These are phyloP conservation scores for Steinernema hermaphroditum DNA, from an alignment of 2,888 invertebrate genomes.

Conservation along the genomic window DNA sequence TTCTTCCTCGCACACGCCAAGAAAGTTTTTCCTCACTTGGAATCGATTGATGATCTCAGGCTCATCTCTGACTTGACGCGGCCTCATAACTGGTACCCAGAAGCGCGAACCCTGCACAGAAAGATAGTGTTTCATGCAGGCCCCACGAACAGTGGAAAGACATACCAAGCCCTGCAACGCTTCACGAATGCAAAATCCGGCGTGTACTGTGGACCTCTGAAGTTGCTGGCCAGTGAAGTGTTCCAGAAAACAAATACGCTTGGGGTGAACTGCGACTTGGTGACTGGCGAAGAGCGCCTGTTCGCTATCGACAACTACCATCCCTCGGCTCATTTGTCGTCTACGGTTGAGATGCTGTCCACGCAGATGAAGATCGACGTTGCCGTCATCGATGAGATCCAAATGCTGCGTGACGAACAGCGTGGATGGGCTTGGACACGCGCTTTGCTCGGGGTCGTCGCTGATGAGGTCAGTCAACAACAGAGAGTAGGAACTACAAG, in stretches of 20 bases:
- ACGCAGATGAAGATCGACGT: slow-evolving; percentile 71
- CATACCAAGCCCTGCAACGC: slow-evolving; percentile 88
- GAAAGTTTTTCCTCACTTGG: slow-evolving; percentile 88
- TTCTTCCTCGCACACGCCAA: slow-evolving; percentile 88
- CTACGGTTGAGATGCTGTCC: slow-evolving; percentile 97
- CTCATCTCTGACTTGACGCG: slow-evolving; percentile 90
- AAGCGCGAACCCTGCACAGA: slow-evolving; percentile 82
- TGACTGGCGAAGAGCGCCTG: slow-evolving; percentile 76
- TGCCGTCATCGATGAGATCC: slow-evolving; percentile 97
- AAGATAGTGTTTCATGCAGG: slow-evolving; percentile 90
- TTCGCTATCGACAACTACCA: slow-evolving; percentile 76
- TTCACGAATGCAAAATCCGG: slow-evolving; percentile 86
- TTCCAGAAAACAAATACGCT: slow-evolving; percentile 66
- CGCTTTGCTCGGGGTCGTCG: slow-evolving; percentile 75
- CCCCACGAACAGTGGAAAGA: slow-evolving; percentile 98
- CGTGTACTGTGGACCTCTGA: slow-evolving; percentile 95
- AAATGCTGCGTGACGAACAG: slow-evolving; percentile 85
- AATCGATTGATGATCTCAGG: slow-evolving; percentile 92
- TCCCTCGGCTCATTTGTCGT: slow-evolving; percentile 83
- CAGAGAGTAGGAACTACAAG: too few species aligned
- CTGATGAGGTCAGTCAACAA: slow-evolving; percentile 61
- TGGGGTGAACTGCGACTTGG: slow-evolving; percentile 84
- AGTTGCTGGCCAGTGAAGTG: slow-evolving; percentile 90
- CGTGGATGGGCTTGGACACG: slow-evolving; percentile 99
- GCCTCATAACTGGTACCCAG: slow-evolving; percentile 91